phyloP scores from a whole-genome alignment of 2,888 invertebrate genomes.

The Aquatica leii region DNA sequence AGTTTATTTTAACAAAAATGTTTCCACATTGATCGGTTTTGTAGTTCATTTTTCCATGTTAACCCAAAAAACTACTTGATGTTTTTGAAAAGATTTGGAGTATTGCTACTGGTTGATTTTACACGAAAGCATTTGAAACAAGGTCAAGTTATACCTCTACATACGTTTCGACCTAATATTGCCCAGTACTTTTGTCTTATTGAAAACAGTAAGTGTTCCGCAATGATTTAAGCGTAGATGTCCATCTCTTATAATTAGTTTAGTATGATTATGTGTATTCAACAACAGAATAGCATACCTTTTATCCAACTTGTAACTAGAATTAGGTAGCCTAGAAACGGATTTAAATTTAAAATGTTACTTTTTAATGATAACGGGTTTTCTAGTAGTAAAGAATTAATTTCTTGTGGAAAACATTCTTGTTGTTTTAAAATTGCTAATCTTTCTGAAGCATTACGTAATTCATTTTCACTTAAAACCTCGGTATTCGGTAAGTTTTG shows the following conservation, averaged over 20 bases:
- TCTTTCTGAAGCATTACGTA: not conserved
- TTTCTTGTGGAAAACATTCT: constrained; percentile 5
- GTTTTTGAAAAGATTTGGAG: constrained; percentile 40
- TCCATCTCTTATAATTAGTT: constrained; percentile 25
- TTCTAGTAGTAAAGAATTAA: not conserved
- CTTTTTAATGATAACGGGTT: constrained; percentile 1
- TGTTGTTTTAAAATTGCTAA: not conserved
- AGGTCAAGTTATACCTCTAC: not conserved
- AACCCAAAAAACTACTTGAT: constrained; percentile 46
- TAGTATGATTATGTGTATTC: constrained; percentile 16
- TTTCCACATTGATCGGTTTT: constrained; percentile 41
- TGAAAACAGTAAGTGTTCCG: constrained; percentile 34
- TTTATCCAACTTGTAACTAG: constrained; percentile 23
- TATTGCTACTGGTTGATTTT: constrained; percentile 22
- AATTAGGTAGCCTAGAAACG: constrained; percentile 35
- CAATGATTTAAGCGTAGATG: constrained; percentile 24
- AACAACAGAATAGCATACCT: constrained; percentile 36
- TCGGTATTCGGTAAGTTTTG: not conserved
- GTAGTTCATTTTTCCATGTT: constrained; percentile 42
- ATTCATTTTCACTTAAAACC: not conserved
- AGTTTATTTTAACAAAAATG: not conserved
- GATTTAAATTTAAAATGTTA: constrained; percentile 10
- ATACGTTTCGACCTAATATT: constrained; percentile 6
- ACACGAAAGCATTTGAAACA: constrained; percentile 29
- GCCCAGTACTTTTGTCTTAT: constrained; percentile 34